Evolutionary conservation across 2,113 vertebrate species (phyloP), one percentile per base, ranked within the genome.

Genomic region (Emydura subglobosa): DNA sequence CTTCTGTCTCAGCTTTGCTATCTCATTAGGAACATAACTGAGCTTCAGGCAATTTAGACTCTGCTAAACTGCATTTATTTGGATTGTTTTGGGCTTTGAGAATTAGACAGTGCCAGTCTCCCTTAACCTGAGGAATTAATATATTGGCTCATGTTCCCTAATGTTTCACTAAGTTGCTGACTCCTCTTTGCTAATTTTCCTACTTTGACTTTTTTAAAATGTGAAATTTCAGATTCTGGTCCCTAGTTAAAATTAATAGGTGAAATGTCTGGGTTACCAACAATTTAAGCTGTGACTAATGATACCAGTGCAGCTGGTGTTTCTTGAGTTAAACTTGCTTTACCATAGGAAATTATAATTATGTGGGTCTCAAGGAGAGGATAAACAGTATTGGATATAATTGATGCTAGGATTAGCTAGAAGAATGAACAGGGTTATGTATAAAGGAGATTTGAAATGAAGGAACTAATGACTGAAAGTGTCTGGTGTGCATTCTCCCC

Each of bases 331-430:
- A 85, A 93, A 72, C 42, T 88, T 94, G 31, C 79, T 54, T 51
- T 49, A 61, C 0, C 5, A 44, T 9, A 82, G 86, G 1, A 10
- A 83, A 81, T 53, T 91, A 42, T 34, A 87, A 79, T 10, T 59
- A 80, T 79, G 55, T 80, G 39, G 76, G 49, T 81, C 91, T 89
- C 1, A 24, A 94, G 86, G 72, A 95, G 76, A 49, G 82, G 42
- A 76, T 91, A 51, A 94, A 85, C 78, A 79, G 54, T 3, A 0
- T 55, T 72, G 82, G 76, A 4, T 87, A 9, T 83, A 34, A 44
- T 27, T 85, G 54, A 49, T 87, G 79, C 78, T 84, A 44, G 81
- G 65, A 91, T 92, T 57, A 95, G 47, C 86, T 92, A 88, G 91
- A 39, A 74, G 76, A 85, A 89, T 54, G 87, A 88, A 85, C 78